Conservation (phyloP, 2,797 vertebrate species). For the Coendou prehensilis region DNA sequence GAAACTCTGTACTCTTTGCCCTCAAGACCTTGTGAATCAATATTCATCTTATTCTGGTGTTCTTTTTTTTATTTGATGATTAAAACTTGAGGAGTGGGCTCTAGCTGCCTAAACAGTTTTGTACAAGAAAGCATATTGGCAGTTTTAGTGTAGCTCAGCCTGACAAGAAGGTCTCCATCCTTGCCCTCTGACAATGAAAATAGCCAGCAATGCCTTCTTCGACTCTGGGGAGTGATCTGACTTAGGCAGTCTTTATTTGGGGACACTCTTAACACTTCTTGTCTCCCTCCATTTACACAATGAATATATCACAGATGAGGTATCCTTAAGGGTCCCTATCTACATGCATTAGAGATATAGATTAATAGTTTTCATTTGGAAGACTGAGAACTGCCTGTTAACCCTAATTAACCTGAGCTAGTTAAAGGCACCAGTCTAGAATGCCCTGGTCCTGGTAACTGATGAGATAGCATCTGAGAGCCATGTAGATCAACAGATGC, state of each 20-base stretch:
- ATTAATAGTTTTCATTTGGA: conserved; percentile 29
- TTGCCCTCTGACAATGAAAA: background rate
- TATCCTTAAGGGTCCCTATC: background rate
- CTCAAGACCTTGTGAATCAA: background rate
- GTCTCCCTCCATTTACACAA: background rate
- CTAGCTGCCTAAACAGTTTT: background rate
- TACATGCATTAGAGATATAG: background rate
- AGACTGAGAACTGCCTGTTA: conserved; percentile 30
- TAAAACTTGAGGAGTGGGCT: background rate
- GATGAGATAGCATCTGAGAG: conserved; percentile 7
- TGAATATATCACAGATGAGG: background rate
- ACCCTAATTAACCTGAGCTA: conserved; percentile 46
- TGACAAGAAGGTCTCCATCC: background rate
- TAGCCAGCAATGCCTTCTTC: background rate
- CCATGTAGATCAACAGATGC: background rate
- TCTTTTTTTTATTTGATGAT: background rate
- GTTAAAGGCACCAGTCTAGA: conserved; percentile 22
- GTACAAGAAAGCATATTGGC: background rate
- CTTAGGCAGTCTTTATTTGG: background rate
- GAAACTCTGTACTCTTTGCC: background rate
- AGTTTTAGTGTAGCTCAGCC: background rate
- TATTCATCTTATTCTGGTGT: background rate
- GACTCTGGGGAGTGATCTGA: background rate
- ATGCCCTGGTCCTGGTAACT: background rate
- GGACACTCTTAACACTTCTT: background rate